phyloP scores from a whole-genome alignment of 2,888 invertebrate species.

The Lapara coniferarum region DNA sequence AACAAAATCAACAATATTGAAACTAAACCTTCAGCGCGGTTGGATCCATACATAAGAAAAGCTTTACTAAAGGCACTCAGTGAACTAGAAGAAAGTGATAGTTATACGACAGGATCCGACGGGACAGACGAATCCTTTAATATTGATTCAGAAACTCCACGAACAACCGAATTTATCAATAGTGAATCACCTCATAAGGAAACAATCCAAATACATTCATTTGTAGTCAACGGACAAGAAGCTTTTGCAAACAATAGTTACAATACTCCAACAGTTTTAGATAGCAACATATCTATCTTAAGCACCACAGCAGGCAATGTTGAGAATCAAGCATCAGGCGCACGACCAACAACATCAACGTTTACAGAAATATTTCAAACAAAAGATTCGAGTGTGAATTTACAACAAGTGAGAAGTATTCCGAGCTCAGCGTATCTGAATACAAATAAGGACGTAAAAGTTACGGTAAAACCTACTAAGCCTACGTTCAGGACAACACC shows the following conservation, averaged over 20 bases:
- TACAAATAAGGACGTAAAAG: conserved; percentile 49
- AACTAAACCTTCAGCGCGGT: conserved; percentile 81
- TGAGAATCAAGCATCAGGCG: conserved; percentile 71
- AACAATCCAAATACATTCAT: conserved; percentile 83
- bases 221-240: conserved; percentile 77
- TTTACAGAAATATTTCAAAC: conserved; percentile 74
- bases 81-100: conserved; percentile 87
- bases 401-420: conserved; percentile 73
- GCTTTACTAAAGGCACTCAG: conserved; percentile 90
- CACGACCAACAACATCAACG: conserved; percentile 68
- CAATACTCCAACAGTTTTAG: conserved; percentile 61
- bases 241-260: conserved; percentile 67
- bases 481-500: conserved; percentile 33
- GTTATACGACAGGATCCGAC: conserved; percentile 73
- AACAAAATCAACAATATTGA: conserved; percentile 75
- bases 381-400: conserved; percentile 61
- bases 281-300: conserved; percentile 71
- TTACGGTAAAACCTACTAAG: conserved; percentile 43
- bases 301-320: conserved; percentile 77
- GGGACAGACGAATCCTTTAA: conserved; percentile 54
- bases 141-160: conserved; percentile 66
- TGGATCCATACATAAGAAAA: conserved; percentile 89
- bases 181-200: conserved; percentile 54
- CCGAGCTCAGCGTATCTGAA: conserved; percentile 54
- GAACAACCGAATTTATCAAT: conserved; percentile 65